These are phyloP conservation scores for Gerris lacustris DNA, from an alignment of 2,888 invertebrate species.

Conservation along the genomic window DNA sequence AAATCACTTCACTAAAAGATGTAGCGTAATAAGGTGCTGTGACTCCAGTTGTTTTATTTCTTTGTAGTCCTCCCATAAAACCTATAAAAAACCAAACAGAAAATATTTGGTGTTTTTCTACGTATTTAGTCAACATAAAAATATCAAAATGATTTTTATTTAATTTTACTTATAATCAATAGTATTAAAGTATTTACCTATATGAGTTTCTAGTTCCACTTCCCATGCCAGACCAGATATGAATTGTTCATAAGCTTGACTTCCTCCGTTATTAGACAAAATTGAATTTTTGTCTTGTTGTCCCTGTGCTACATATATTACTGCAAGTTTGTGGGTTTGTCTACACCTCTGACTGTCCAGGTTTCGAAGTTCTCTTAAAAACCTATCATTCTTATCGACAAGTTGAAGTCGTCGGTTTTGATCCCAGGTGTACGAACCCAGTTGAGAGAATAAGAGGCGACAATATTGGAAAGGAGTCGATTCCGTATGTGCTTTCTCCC, in stretches of 20 bases:
- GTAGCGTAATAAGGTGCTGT: conserved; percentile 92
- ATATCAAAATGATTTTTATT: too few species aligned
- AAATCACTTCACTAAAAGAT: conserved; percentile 84
- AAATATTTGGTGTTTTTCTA: too few species aligned
- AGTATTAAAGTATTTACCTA: not conserved
- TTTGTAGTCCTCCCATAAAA: conserved; percentile 77
- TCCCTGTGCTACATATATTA: conserved; percentile 94
- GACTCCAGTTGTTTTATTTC: conserved; percentile 79
- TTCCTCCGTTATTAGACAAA: conserved; percentile 77
- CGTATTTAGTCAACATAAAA: too few species aligned
- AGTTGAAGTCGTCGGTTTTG: conserved; percentile 72
- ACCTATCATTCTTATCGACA: conserved; percentile 72
- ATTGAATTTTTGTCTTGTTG: conserved; percentile 96
- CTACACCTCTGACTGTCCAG: conserved; percentile 85
- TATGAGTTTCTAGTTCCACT: conserved; percentile 34
- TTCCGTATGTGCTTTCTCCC: conserved; percentile 16
- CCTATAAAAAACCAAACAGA: conserved; percentile 46
- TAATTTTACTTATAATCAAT: too few species aligned
- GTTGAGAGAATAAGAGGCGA: conserved; percentile 76
- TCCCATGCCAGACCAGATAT: conserved; percentile 62
- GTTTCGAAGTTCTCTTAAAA: conserved; percentile 81
- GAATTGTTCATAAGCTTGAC: conserved; percentile 82
- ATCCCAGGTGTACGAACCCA: conserved; percentile 84
- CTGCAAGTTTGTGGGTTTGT: conserved; percentile 91
- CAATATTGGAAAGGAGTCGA: conserved; percentile 66